phyloP scores from a whole-genome alignment of 2,797 vertebrate genomes.

The Nasua narica region DNA sequence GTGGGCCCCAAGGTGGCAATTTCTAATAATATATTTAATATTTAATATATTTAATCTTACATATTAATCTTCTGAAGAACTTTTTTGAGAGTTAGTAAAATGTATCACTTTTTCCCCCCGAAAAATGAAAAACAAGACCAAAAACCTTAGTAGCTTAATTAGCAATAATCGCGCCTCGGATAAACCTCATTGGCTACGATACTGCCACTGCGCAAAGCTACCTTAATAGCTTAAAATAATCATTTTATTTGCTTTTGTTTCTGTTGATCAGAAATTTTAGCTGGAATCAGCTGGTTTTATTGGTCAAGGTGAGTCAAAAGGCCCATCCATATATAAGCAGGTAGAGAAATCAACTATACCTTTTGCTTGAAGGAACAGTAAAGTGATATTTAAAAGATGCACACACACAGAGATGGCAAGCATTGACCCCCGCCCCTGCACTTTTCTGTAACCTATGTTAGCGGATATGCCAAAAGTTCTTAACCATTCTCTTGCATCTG shows the following conservation, averaged over 20 bases:
- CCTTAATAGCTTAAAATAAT: background rate
- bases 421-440: fast-evolving
- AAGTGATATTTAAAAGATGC: background rate
- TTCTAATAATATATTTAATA: background rate
- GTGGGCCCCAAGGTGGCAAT: background rate
- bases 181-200: no score
- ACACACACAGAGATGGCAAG: background rate
- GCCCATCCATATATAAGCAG: background rate
- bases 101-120: no score
- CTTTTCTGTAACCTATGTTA: fast-evolving
- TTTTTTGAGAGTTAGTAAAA: background rate
- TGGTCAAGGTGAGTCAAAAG: background rate
- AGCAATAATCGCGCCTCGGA: no score
- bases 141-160: background rate
- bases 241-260: background rate
- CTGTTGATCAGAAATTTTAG: background rate
- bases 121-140: background rate
- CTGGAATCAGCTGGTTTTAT: background rate
- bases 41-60: background rate
- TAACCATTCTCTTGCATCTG: background rate
- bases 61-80: background rate
- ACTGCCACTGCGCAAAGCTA: no score
- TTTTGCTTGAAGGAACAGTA: background rate
- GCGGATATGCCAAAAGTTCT: background rate
- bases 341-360: background rate